Evolutionary conservation across 2,113 vertebrate species (phyloP), one percentile per base, ranked within the genome.

Genomic region (Urocitellus parryii): DNA sequence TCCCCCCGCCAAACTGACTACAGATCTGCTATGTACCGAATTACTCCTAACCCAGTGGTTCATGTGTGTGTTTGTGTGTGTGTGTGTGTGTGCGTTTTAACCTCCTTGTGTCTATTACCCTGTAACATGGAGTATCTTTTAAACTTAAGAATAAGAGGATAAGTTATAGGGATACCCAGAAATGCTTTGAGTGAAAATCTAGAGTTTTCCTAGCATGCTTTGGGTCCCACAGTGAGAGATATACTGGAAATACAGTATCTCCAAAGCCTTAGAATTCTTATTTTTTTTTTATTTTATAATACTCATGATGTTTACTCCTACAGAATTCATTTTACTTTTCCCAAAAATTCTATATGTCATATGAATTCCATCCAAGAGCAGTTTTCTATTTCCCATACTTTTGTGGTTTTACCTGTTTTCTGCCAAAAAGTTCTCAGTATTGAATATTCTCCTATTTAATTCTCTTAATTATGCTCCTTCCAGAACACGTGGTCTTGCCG

Each of bases 261-360:
- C 74, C 79, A 79, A 68, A 56, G 24, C 80, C 45, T 90, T 92
- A 24, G 37, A 51, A 51, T 86, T 78, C 53, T 82, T 83, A 39
- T 14, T 78, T 68, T 42, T 39, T 39, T 85, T 48, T 95, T 70
- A 22, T 79, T 61, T 51, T 18, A 1, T 63, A 39, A 42, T 72
- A 61, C 4, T 63, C 12, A 20, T 34, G 42, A 37, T 90, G 77
- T 56, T 22, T 34, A 34, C 63, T 51, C 37, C 5, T 81, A 48
- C 18, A 88, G n/a, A 92, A 56, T 86, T 96, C 27, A 70, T 91
- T 91, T 73, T 74, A 37, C 45, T 84, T 81, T 80, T 65, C 63
- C 32, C 67, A 37, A 51, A 92, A 92, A 56, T 56, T 85, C 39
- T 91, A 4, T 76, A 29, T 76, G 68, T 56, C 56, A 25, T 68